These are phyloP conservation scores for Metopia argyrocephala DNA, from an alignment of 2,888 invertebrate genomes.

Conservation along the genomic window DNA sequence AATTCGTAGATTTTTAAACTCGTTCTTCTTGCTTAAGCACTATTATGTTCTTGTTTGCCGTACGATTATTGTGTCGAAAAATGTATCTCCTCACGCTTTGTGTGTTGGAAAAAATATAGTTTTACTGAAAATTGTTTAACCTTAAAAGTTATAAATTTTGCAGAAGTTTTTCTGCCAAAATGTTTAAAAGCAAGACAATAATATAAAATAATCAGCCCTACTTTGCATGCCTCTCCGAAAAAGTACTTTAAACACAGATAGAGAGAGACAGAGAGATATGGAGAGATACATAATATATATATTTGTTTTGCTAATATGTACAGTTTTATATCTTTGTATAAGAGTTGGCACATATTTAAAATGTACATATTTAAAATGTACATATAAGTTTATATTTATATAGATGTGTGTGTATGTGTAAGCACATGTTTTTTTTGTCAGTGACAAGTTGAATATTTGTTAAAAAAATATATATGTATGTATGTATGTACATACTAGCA, in stretches of 20 bases:
- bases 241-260: too few species aligned
- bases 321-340: too few species aligned
- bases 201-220: not conserved
- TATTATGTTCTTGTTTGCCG: not conserved
- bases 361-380: too few species aligned
- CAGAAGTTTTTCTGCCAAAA: constrained; percentile 38
- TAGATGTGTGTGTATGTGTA: not conserved
- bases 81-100: constrained; percentile 22
- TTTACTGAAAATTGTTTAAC: constrained; percentile 62
- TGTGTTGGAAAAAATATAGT: constrained; percentile 57
- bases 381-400: too few species aligned
- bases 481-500: constrained; percentile 25
- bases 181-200: not conserved
- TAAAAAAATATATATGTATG: not conserved
- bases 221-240: not conserved
- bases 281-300: too few species aligned
- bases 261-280: too few species aligned
- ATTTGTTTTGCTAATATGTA: not conserved
- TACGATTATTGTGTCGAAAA: not conserved
- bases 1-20: constrained; percentile 12
- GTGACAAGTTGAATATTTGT: not conserved
- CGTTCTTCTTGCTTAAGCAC: not conserved
- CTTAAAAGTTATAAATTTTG: constrained; percentile 64
- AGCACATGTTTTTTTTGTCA: not conserved
- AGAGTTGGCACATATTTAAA: too few species aligned